Evolutionary conservation across 2,888 invertebrate genomes (phyloP).

Genomic region (Rhingia rostrata): DNA sequence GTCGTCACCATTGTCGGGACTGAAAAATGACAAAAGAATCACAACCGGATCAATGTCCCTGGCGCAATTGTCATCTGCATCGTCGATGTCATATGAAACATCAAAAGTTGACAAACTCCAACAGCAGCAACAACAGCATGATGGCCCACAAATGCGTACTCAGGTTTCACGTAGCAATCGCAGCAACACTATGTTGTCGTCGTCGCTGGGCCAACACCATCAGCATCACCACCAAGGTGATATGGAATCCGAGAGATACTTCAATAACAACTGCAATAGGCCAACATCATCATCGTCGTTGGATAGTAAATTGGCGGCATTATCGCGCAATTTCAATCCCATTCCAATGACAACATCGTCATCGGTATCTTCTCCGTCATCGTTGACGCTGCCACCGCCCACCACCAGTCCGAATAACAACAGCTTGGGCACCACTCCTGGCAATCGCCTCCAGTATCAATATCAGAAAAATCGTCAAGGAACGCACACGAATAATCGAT

Average conservation of each 20-base stretch:
- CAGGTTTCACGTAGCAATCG: slow-evolving; percentile 80
- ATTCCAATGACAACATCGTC: slow-evolving; percentile 54
- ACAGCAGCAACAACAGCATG: slow-evolving; percentile 75
- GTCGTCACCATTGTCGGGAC: slow-evolving; percentile 35
- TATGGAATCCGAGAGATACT: slow-evolving; percentile 71
- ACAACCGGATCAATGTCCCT: slow-evolving; percentile 77
- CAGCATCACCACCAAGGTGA: slow-evolving; percentile 57
- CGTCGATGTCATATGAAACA: slow-evolving; percentile 76
- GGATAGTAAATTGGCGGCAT: slow-evolving; percentile 70
- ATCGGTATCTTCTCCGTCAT: slow-evolving; percentile 6
- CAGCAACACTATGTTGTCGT: slow-evolving; percentile 19
- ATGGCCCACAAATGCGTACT: slow-evolving; percentile 77
- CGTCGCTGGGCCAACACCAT: slow-evolving; percentile 27
- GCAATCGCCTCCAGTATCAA: slow-evolving; percentile 77
- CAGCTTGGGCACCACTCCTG: slow-evolving; percentile 72
- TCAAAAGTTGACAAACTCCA: slow-evolving; percentile 73
- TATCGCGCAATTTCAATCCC: slow-evolving; percentile 74
- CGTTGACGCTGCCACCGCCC: slow-evolving; percentile 43
- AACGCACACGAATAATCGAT: slow-evolving; percentile 81
- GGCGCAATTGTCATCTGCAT: slow-evolving; percentile 81
- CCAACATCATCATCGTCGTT: slow-evolving; percentile 63
- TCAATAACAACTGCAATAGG: slow-evolving; percentile 67
- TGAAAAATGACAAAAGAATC: slow-evolving; percentile 57
- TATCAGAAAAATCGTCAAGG: slow-evolving; percentile 82
- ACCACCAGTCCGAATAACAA: slow-evolving; percentile 17